Evolutionary conservation across 2,113 vertebrate species (phyloP).

Genomic region (Cyprinodon variegatus): DNA sequence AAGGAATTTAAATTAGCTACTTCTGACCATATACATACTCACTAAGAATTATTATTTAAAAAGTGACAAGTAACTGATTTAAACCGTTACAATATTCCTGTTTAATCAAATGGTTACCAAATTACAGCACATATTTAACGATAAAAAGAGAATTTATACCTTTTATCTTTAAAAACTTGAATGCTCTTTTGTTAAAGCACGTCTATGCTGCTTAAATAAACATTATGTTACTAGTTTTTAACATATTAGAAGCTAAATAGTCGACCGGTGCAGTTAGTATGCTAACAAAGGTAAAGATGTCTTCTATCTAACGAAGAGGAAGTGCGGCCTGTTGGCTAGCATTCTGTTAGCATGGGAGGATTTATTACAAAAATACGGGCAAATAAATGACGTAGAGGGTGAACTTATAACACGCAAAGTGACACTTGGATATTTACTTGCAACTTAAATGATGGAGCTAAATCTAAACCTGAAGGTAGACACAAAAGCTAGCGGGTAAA

Average conservation of each 20-base stretch:
- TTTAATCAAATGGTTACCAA: neutral
- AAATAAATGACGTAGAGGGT: neutral
- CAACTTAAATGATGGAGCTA: slow-evolving; percentile 22
- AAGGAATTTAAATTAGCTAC: neutral
- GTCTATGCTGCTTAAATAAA: fast-evolving
- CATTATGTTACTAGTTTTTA: neutral
- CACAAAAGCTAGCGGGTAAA: neutral
- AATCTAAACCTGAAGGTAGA: slow-evolving; percentile 2
- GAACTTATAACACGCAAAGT: neutral
- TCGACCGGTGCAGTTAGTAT: neutral
- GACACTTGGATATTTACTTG: slow-evolving; percentile 56
- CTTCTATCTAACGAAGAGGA: slow-evolving; percentile 18
- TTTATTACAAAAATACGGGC: neutral
- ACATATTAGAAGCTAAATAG: neutral
- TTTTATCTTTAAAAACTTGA: neutral
- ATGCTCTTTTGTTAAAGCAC: neutral
- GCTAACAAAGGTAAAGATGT: slow-evolving; percentile 54
- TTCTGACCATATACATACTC: neutral
- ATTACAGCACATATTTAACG: neutral
- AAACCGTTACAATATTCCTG: neutral
- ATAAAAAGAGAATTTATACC: neutral
- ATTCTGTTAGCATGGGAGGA: slow-evolving; percentile 19
- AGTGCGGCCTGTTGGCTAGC: slow-evolving; percentile 50
- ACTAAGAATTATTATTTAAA: neutral
- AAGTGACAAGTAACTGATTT: neutral